These are phyloP conservation scores for Idaea dimidiata DNA, from an alignment of 2,888 invertebrate species.

Conservation along the genomic window DNA sequence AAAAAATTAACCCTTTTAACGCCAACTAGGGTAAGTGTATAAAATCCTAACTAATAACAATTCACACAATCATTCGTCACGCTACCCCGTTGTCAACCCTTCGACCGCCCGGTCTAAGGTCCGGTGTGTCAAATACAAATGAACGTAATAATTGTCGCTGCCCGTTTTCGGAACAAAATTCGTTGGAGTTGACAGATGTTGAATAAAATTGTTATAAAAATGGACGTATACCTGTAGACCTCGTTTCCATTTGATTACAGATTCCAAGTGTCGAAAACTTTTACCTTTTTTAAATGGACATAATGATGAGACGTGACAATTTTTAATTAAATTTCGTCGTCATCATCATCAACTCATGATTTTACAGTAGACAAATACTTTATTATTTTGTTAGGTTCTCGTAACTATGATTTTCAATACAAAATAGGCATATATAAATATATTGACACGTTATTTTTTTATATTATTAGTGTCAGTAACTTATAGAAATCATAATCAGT, in stretches of 20 bases:
- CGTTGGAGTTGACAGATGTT: constrained; percentile 30
- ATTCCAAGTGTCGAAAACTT: too few species aligned
- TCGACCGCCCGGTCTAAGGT: constrained; percentile 50
- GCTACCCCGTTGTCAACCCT: constrained; percentile 60
- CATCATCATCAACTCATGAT: too few species aligned
- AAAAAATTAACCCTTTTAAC: neutral
- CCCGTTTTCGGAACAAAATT: constrained; percentile 39
- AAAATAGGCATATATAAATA: too few species aligned
- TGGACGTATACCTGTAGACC: neutral
- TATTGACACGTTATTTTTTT: too few species aligned
- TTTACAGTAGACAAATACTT: too few species aligned
- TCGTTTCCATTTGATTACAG: too few species aligned
- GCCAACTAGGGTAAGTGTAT: constrained; percentile 13
- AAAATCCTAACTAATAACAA: constrained; percentile 58
- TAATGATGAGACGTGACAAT: too few species aligned
- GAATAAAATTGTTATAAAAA: neutral
- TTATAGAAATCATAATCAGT: neutral
- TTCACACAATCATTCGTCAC: constrained; percentile 60
- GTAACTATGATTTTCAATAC: too few species aligned
- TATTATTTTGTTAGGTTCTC: neutral
- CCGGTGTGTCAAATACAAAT: constrained; percentile 75
- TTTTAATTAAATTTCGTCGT: too few species aligned
- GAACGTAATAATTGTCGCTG: constrained; percentile 77
- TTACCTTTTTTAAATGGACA: too few species aligned
- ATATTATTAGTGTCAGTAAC: too few species aligned